Evolutionary conservation across 2,797 vertebrate genomes (phyloP), one percentile per base, ranked within the genome.

Genomic region (Hyperoplus immaculatus): DNA sequence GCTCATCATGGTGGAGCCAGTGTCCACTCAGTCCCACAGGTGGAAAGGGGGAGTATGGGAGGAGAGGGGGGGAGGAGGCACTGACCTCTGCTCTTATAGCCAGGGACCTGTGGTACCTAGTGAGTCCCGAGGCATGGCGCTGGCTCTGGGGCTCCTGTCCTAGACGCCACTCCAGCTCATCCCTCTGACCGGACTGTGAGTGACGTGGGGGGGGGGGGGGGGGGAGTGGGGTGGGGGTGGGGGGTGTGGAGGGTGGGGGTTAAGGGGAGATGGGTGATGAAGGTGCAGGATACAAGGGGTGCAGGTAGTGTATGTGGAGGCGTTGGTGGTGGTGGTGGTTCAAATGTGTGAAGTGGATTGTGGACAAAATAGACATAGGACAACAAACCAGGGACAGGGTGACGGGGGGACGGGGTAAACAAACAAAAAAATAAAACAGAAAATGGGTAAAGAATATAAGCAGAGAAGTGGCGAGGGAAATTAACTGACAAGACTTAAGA

Each of bases 21-120:
- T 60, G 81, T 86, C 67, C 84, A 75, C 67, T 72, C 70, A 68
- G 83, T 84, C 84, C 86, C 43, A 66, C 72, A 72, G 75, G 85
- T 81, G 82, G 70, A 87, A 91, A 90, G 92, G 85, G 90, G 89
- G 29, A 29, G 29, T 29, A 89, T 88, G 88, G 29, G 72, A 91
- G 88, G 93, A 77, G 80, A 29, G 86, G 81, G 77, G 77, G 90
- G 86, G 81, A 79, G 90, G 88, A 86, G 91, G 91, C 92, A 96
- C 97, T 99, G 95, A 99, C 98, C 98, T 99, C 97, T 93, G 96
- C 93, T 95, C 93, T 97, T 95, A 98, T 96, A 96, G 95, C 95
- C 96, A 96, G 96, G 84, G 95, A 95, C 95, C 96, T 96, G 95
- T 95, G 94, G 97, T 96, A 95, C 95, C 96, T 97, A 93, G 94